Evolutionary conservation across 2,888 invertebrate species (phyloP).

Genomic region (Shargacucullia verbasci): DNA sequence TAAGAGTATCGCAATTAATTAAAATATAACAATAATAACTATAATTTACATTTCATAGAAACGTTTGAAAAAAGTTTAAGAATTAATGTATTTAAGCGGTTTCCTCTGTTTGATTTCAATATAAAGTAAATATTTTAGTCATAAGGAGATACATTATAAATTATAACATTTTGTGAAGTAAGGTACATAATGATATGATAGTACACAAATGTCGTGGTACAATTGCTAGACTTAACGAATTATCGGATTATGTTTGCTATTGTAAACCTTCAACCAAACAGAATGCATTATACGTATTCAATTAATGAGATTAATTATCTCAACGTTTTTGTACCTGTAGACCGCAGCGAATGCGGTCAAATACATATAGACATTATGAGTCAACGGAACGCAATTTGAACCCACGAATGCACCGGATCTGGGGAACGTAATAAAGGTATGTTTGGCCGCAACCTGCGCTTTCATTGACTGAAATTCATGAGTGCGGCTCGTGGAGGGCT

Average conservation of each 20-base stretch:
- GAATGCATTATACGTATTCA: conserved; percentile 15
- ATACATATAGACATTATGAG: conserved; percentile 43
- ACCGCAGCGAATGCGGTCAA: conserved; percentile 43
- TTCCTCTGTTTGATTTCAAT: too few relatives aligned
- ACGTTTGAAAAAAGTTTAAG: too few relatives aligned
- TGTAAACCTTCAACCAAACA: conserved; percentile 20
- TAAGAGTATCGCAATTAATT: too few relatives aligned
- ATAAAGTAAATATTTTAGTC: too few relatives aligned
- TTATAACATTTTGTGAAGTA: too few relatives aligned
- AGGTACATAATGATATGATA: too few relatives aligned
- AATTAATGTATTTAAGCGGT: too few relatives aligned
- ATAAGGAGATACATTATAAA: too few relatives aligned
- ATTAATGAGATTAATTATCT: conserved; percentile 46
- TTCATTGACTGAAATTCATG: conserved; percentile 68
- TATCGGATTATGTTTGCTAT: conserved; percentile 27
- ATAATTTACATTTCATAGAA: too few relatives aligned
- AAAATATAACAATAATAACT: too few relatives aligned
- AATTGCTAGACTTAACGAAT: conserved; percentile 21
- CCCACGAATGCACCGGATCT: conserved; percentile 47
- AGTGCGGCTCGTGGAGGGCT: conserved; percentile 52
- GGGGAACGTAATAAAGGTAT: conserved; percentile 47
- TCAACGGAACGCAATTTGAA: conserved; percentile 51
- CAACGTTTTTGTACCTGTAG: conserved; percentile 36
- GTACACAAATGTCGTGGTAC: not conserved
- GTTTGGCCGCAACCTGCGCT: conserved; percentile 54